Base-by-base conservation (phyloP, 2,113 vertebrate species). In the Periophthalmodon schlosseri region DNA sequence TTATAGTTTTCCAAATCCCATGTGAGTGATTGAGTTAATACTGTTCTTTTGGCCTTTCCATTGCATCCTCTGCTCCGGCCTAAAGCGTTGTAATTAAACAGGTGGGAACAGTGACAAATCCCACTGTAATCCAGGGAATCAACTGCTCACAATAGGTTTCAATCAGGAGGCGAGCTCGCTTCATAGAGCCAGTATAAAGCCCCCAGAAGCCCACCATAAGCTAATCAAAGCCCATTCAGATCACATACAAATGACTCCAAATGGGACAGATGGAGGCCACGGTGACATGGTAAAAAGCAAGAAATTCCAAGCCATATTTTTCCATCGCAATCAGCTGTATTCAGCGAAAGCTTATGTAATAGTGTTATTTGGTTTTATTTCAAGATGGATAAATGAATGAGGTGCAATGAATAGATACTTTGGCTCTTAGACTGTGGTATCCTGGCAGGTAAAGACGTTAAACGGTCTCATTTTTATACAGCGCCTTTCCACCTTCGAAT, bases 101-200 rank as follows among this genome's bases (percentile, higher is more conserved):
- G 20, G 44, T 49, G 66, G 46, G 66, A 49, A 68, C 20, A 49
- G 39, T 68, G n/a, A 68, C 66, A 68, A 68, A 68, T 68, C 44
- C 39, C 13, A 49, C n/a, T 16, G 65, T 68, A 68, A 68, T 47
- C 66, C 66, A 21, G n/a, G 44, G 66, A 68, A 46, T 68, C 66
- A 23, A 47, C 66, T 68, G 46, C 4, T 23, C 46, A 68, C 46
- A 68, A 68, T 68, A 11, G 21, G 23, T 23, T 68, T 47, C 46
- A 68, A 68, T 68, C 66, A n/a, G 60, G 16, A 24, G 21, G 44
- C 14, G 46, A 49, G n/a, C 66, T 44, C 21, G 46, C 66, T 24
- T 24, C 39, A 24, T 3, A 46, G 66, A 46, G 39, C 39, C 66
- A 5, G 11, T 28, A 46, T 49, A 49, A 49, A 68, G 44, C 66